These are phyloP conservation scores for Nipponacmea schrenckii DNA, from an alignment of 2,888 invertebrate genomes.

Conservation along the genomic window DNA sequence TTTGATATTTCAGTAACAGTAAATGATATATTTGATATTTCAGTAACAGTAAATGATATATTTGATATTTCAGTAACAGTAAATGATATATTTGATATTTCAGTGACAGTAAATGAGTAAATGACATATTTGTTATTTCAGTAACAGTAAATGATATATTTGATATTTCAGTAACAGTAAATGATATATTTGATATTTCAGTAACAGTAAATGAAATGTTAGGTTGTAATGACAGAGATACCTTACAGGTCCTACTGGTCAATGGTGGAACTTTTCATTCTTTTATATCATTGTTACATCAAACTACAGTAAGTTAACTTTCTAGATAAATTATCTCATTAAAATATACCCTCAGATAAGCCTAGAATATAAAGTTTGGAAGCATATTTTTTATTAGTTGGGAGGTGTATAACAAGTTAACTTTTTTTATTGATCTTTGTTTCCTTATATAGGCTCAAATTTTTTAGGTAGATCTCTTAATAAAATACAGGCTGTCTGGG, in stretches of 20 bases:
- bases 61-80: not conserved
- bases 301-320: slow-evolving; percentile 19
- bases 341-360: too few species aligned
- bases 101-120: not conserved
- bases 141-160: not conserved
- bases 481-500: too few species aligned
- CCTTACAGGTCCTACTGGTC: slow-evolving; percentile 59
- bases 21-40: not conserved
- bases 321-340: not conserved
- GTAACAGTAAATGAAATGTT: slow-evolving; percentile 58
- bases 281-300: slow-evolving; percentile 46
- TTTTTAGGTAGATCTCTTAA: too few species aligned
- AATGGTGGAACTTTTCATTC: slow-evolving; percentile 56
- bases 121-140: not conserved
- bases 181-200: slow-evolving; percentile 27
- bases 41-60: not conserved
- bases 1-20: not conserved
- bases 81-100: not conserved
- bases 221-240: slow-evolving; percentile 51
- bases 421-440: too few species aligned
- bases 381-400: too few species aligned
- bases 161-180: not conserved
- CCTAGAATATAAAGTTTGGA: too few species aligned
- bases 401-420: too few species aligned
- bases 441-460: too few species aligned